phyloP scores from a whole-genome alignment of 2,113 vertebrate species.

The Drymodes brunneopygia region DNA sequence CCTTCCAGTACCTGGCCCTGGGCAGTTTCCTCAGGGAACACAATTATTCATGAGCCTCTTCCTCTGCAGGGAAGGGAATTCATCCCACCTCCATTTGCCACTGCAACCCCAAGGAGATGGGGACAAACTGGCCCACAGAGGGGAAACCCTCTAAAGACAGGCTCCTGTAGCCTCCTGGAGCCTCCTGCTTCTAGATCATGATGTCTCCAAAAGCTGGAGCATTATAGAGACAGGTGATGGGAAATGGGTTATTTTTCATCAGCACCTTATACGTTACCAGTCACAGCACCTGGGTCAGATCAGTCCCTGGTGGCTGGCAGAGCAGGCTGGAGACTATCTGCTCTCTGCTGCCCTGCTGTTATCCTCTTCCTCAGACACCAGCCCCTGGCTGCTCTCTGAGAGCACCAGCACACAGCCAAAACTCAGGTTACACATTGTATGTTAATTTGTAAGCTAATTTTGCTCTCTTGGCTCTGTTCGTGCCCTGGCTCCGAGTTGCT shows the following conservation, averaged over 20 bases:
- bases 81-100: neutral
- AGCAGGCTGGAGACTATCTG: neutral
- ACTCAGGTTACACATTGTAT: neutral
- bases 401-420: neutral
- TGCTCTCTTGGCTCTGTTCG: neutral
- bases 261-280: neutral
- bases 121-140: neutral
- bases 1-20: neutral
- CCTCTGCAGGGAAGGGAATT: neutral
- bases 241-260: neutral
- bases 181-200: neutral
- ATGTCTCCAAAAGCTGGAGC: neutral
- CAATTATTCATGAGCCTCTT: neutral
- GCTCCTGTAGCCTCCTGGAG: neutral
- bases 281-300: neutral
- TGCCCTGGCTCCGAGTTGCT: neutral
- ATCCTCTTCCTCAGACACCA: neutral
- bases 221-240: neutral
- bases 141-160: neutral
- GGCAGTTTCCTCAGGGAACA: neutral
- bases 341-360: neutral
- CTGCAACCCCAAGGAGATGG: neutral
- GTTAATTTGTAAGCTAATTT: conserved; percentile 24
- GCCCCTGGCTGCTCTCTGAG: neutral
- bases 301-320: neutral